phyloP scores from a whole-genome alignment of 2,888 invertebrate genomes.

The Marasmarcha lunaedactyla region DNA sequence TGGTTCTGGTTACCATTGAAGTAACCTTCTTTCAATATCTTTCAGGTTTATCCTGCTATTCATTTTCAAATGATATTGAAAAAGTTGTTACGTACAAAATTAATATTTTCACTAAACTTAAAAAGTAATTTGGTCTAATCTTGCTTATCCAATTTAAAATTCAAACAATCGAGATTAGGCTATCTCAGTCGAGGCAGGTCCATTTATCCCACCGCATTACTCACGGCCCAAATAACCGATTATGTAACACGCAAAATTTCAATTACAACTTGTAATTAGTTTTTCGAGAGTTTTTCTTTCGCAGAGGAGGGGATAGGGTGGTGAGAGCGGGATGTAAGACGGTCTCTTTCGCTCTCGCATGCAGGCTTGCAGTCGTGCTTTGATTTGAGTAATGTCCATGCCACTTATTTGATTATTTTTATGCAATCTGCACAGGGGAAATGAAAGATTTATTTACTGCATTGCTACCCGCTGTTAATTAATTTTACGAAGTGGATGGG shows the following conservation, averaged over 20 bases:
- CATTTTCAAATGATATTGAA: too few relatives aligned
- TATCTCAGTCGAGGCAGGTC: constrained; percentile 37
- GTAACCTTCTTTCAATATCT: too few relatives aligned
- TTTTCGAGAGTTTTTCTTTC: constrained; percentile 73
- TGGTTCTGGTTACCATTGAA: too few relatives aligned
- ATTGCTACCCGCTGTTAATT: constrained; percentile 49
- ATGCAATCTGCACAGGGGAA: constrained; percentile 61
- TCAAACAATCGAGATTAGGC: constrained; percentile 6
- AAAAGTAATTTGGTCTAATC: background rate
- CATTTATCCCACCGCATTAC: constrained; percentile 66
- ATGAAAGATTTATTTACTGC: constrained; percentile 58
- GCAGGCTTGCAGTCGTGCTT: constrained; percentile 40
- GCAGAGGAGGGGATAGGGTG: constrained; percentile 54
- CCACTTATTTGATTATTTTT: constrained; percentile 69
- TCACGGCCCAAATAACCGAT: constrained; percentile 71
- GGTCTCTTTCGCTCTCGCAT: constrained; percentile 27
- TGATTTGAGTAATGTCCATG: constrained; percentile 61
- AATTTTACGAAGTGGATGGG: constrained; percentile 33
- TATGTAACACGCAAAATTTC: constrained; percentile 73
- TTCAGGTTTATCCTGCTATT: too few relatives aligned
- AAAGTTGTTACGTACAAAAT: too few relatives aligned
- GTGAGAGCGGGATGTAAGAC: constrained; percentile 32
- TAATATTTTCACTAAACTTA: background rate
- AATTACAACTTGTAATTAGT: constrained; percentile 73
- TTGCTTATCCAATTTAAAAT: background rate